These are phyloP conservation scores for Drosophila barbarae DNA, from an alignment of 2,888 invertebrate species.

Conservation along the genomic window DNA sequence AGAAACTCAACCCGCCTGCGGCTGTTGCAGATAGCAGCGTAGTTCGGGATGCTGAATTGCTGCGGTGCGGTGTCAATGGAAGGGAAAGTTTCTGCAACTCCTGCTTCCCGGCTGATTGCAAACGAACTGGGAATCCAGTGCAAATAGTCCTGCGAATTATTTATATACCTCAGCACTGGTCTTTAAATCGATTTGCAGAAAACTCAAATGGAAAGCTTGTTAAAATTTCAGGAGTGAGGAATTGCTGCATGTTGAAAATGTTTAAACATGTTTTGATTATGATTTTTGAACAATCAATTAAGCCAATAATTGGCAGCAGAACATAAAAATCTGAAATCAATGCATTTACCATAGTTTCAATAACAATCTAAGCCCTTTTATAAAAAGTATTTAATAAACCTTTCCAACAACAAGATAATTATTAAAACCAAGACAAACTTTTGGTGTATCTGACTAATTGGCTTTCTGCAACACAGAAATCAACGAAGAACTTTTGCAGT, in stretches of 20 bases:
- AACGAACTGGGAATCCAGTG: slow-evolving; percentile 14
- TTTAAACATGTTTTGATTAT: neutral
- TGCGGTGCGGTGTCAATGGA: slow-evolving; percentile 30
- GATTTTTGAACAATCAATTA: neutral
- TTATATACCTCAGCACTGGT: neutral
- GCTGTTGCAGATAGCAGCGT: slow-evolving; percentile 12
- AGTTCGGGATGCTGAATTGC: slow-evolving; percentile 19
- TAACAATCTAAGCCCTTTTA: neutral
- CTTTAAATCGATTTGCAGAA: neutral
- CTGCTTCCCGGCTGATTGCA: slow-evolving; percentile 21
- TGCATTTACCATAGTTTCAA: neutral
- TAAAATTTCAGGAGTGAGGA: neutral
- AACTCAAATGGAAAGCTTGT: neutral
- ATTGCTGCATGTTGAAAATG: no score
- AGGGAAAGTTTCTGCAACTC: slow-evolving; percentile 23
- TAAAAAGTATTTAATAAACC: neutral
- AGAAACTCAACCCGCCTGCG: slow-evolving; percentile 23
- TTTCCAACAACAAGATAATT: neutral
- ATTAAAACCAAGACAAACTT: neutral
- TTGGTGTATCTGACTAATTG: slow-evolving; percentile 24
- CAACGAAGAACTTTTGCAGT: slow-evolving; percentile 13
- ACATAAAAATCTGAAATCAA: neutral
- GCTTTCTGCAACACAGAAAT: slow-evolving; percentile 20
- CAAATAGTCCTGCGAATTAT: slow-evolving; percentile 7
- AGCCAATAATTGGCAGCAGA: neutral